Evolutionary conservation across 2,888 invertebrate genomes (phyloP), one percentile per base, ranked within the genome.

Genomic region (Drosophila recens): DNA sequence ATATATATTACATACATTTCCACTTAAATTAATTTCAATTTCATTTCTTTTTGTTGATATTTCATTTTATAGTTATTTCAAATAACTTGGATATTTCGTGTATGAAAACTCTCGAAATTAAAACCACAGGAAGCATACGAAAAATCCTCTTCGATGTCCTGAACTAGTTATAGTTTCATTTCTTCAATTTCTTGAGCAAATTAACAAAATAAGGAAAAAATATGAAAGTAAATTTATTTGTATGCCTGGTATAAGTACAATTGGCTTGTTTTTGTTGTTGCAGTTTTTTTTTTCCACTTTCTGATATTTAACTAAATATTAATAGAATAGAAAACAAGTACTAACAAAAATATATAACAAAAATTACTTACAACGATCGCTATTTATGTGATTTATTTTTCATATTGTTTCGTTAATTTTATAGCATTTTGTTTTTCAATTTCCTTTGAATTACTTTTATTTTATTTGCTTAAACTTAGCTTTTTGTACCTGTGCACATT

Each of bases 301-400:
- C 42, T 52, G 57, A 67, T 67, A 82, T 88, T 81, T 56, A 84
- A 75, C 84, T 85, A 85, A 83, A 83, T 84, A 85, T 85, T 80
- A 90, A 88, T 85, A 85, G 79, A 90, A 88, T 85, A 87, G 79
- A 89, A 89, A 90, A 90, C 90, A 85, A 89, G 75, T 83, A 79
- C 89, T 89, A 89, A 89, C 90, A 90, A 89, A 90, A 89, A 87
- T 89, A 73, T 83, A 89, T 82, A 89, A 88, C 82, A 89, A 89
- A 91, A 91, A 84, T 82, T 84, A 79, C 79, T 74, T 78, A 75
- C 70, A 77, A 76, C 78, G 71, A 75, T 75, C 69, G 76, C 63
- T 58, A 53, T 75, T 72, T 74, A 68, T 48, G 27, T 57, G 42
- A 34, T 45, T 36, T 59, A 52, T 66, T 64, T 67, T 67, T 48